Base-by-base conservation (phyloP, 2,797 vertebrate species). In the Cossypha dichroa region DNA sequence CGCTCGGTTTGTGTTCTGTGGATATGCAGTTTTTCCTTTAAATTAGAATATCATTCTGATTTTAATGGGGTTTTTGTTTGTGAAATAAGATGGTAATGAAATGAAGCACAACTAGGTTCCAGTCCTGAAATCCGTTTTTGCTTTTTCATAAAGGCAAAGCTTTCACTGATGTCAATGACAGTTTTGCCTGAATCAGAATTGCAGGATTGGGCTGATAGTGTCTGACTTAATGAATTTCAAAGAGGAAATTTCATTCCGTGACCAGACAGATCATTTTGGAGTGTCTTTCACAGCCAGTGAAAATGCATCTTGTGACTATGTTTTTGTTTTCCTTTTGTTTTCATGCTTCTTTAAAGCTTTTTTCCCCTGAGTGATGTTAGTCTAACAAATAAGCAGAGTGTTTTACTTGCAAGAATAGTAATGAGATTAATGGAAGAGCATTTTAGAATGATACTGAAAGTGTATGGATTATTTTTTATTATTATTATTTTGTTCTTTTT, bases 221-320 rank as follows among this genome's bases (percentile, higher is more conserved):
- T 96, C 94, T 78, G 48, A 82, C 85, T 88, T 96, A 92, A 97
- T 94, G 94, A 93, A 85, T 94, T 95, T 96, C 94, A 96, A 95
- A 86, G 62, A 60, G 46, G 17, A 83, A 89, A 67, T 70, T 92
- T 90, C 34, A 40, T 93, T 93, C 88, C 45, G 20, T 94, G 92
- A 93, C 90, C 83, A 94, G 90, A 88, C 83, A 90, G 76, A 88
- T 92, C 19, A 78, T 73, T 96, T 94, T 95, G 40, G 59, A 90
- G 33, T 2, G 3, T 85, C 85, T 93, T 85, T 93, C 77, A 69
- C 80, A 82, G 94, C 55, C 52, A 86, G 33, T 76, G n/a, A 58
- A 90, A 92, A 76, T 38, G n/a, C 4, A 86, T 81, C 46, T 56
- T 88, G 46, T 88, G 83, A 78, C 78, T 11, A 7, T 62, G 21